These are phyloP conservation scores for Drosophila conformis DNA, from an alignment of 2,888 invertebrate genomes.

Conservation along the genomic window DNA sequence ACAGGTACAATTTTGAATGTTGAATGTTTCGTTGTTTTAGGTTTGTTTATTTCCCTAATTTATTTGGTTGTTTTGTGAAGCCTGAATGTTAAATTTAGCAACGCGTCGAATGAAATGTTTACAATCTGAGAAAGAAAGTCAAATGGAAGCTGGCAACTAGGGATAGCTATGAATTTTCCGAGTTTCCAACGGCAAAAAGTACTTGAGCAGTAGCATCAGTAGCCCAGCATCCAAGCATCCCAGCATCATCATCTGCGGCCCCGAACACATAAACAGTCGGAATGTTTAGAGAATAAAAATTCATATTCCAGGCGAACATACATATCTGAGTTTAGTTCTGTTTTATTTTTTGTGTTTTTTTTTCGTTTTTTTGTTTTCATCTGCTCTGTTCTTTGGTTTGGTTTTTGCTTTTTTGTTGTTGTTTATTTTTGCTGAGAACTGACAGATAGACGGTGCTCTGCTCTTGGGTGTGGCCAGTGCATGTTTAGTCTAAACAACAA, in stretches of 20 bases:
- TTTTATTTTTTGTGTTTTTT: background rate
- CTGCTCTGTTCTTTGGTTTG: conserved; percentile 30
- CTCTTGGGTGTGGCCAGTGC: conserved; percentile 70
- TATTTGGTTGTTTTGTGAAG: conserved; percentile 65
- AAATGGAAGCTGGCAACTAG: conserved; percentile 55
- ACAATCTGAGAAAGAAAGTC: conserved; percentile 80
- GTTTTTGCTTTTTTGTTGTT: conserved; percentile 45
- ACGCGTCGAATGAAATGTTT: conserved; percentile 80
- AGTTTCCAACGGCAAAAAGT: conserved; percentile 43
- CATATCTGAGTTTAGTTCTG: conserved; percentile 20
- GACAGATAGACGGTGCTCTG: conserved; percentile 61
- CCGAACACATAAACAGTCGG: conserved; percentile 69
- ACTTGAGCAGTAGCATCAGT: conserved; percentile 52
- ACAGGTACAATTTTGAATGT: conserved; percentile 55
- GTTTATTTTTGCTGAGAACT: conserved; percentile 68
- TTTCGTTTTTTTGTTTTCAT: conserved; percentile 1
- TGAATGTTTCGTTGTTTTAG: conserved; percentile 26
- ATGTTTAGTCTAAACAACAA: conserved; percentile 73
- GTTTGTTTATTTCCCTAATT: conserved; percentile 73
- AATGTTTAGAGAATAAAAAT: conserved; percentile 73
- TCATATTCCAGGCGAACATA: conserved; percentile 58
- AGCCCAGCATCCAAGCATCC: conserved; percentile 22
- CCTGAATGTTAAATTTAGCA: conserved; percentile 72
- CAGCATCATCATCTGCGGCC: conserved; percentile 20
- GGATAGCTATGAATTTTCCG: conserved; percentile 49